Conservation (phyloP, 1,140 invertebrate species). For the Ceratina calcarata region DNA sequence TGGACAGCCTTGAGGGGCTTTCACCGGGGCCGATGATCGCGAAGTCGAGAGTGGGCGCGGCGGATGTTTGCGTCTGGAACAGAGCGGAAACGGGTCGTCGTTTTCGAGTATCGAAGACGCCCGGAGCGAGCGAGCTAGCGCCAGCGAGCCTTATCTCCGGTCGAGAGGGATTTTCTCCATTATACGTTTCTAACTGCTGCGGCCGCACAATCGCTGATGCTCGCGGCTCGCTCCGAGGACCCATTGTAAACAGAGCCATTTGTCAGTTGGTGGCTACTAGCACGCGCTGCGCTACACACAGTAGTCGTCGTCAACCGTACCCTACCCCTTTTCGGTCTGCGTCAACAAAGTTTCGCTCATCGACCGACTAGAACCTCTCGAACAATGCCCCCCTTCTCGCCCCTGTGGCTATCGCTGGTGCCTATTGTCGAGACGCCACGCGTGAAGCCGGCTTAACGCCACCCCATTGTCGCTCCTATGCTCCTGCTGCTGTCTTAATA, state of each 20-base stretch:
- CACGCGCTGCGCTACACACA: too few species aligned
- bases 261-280: slow-evolving; percentile 54
- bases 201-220: slow-evolving; percentile 47
- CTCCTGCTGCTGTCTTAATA: neutral
- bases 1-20: slow-evolving; percentile 24
- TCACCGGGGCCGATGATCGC: slow-evolving; percentile 16
- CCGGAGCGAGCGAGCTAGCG: neutral
- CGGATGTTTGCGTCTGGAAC: slow-evolving; percentile 55
- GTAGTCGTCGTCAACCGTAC: neutral
- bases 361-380: neutral
- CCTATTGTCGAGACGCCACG: slow-evolving; percentile 6
- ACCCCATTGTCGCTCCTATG: neutral
- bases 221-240: slow-evolving; percentile 44
- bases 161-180: slow-evolving; percentile 49
- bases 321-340: neutral
- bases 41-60: neutral
- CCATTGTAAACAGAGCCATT: slow-evolving; percentile 72
- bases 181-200: slow-evolving; percentile 53
- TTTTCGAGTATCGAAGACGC: slow-evolving; percentile 51
- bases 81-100: slow-evolving; percentile 31
- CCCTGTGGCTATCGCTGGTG: slow-evolving; percentile 8
- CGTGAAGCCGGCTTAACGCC: slow-evolving; percentile 28
- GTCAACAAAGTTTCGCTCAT: slow-evolving; percentile 7
- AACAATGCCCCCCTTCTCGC: slow-evolving; percentile 18
- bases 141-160: slow-evolving; percentile 47